A percentile compares a stretch with the other conserved stretches of the same genome.
These are phyloP conservation scores for Phasia obesa DNA, from an alignment of 2,888 invertebrate species.

Conservation along the genomic window DNA sequence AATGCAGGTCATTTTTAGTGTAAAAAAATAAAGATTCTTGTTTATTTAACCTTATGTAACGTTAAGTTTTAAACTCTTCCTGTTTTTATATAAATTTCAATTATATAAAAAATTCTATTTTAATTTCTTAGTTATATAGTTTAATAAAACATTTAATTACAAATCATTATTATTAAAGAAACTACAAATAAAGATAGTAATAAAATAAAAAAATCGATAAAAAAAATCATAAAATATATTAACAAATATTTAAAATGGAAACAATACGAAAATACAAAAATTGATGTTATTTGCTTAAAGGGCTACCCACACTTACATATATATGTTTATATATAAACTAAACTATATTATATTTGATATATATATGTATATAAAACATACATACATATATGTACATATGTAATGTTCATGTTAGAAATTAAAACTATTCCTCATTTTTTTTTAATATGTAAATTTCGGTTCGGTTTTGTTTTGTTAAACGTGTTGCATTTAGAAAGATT, in stretches of 20 bases:
- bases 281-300: conserved; percentile 30
- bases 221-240: conserved; percentile 27
- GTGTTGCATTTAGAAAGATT: conserved; percentile 32
- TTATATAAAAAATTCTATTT: conserved; percentile 61
- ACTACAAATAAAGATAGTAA: too few relatives aligned
- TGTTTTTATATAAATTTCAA: conserved; percentile 36
- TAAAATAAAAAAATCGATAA: conserved; percentile 9
- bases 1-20: conserved; percentile 36
- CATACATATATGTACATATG: conserved; percentile 34
- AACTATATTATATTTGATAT: conserved; percentile 52
- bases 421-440: conserved; percentile 50
- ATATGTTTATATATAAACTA: conserved; percentile 43
- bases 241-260: conserved; percentile 39
- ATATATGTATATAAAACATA: conserved; percentile 19
- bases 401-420: conserved; percentile 40
- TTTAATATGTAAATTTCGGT: conserved; percentile 38
- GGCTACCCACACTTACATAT: conserved; percentile 58
- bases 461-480: conserved; percentile 29
- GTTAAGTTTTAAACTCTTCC: conserved; percentile 44
- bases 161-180: conserved; percentile 20
- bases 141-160: conserved; percentile 58
- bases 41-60: conserved; percentile 44
- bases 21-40: conserved; percentile 29
- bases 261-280: conserved; percentile 16
- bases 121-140: conserved; percentile 40